Conservation (phyloP, 1,140 invertebrate species). For the Marisa cornuarietis region DNA sequence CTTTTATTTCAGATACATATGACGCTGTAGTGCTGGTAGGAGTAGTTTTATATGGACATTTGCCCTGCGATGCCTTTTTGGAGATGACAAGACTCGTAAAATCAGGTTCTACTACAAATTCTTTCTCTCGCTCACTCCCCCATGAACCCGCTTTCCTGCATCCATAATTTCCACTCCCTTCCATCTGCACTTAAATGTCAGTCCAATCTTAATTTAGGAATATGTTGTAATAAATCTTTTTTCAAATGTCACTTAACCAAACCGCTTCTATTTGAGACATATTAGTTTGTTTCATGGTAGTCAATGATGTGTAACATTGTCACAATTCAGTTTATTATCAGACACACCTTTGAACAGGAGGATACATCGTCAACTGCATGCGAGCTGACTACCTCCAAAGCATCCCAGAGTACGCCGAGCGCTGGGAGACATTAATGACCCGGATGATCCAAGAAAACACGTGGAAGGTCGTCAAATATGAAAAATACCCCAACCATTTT, state of each 20-base stretch:
- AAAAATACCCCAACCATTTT: conserved; percentile 11
- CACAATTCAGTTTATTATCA: not conserved
- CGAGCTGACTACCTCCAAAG: not conserved
- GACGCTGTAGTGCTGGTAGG: conserved; percentile 1
- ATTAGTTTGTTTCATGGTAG: not conserved
- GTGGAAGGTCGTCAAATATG: conserved; percentile 13
- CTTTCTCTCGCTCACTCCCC: too few relatives aligned
- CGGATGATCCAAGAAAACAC: conserved; percentile 4
- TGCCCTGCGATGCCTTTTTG: conserved; percentile 3
- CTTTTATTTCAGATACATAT: not conserved
- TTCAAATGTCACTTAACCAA: not conserved
- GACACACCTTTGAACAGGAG: not conserved
- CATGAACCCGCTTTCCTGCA: not conserved
- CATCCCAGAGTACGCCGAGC: conserved; percentile 8
- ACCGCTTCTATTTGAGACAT: not conserved
- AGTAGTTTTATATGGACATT: conserved; percentile 1
- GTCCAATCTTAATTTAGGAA: not conserved
- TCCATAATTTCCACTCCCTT: not conserved
- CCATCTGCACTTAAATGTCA: not conserved
- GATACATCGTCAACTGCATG: conserved; percentile 24
- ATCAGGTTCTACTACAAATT: not conserved
- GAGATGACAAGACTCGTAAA: conserved; percentile 14
- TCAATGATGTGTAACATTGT: not conserved
- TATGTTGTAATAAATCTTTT: not conserved
- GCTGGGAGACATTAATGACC: conserved; percentile 2